phyloP scores from a whole-genome alignment of 2,888 invertebrate species.

The Podotricha telesiphe region DNA sequence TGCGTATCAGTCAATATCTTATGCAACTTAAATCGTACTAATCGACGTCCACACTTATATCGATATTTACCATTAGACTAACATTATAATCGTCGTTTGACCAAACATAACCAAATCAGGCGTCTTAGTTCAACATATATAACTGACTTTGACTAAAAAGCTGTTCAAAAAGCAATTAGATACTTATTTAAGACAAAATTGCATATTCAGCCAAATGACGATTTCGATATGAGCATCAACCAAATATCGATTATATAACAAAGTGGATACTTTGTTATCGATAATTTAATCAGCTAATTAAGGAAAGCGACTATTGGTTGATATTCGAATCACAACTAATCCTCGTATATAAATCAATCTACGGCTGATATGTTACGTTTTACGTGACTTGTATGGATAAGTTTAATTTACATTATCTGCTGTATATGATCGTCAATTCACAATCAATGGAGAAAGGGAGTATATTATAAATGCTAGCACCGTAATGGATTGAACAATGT shows the following conservation, averaged over 20 bases:
- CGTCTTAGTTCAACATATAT: neutral
- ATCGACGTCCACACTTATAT: constrained; percentile 42
- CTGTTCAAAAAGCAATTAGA: neutral
- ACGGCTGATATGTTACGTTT: constrained; percentile 59
- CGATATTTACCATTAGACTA: constrained; percentile 12
- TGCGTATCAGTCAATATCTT: constrained; percentile 75
- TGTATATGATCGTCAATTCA: neutral
- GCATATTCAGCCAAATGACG: constrained; percentile 13
- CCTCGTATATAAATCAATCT: constrained; percentile 50
- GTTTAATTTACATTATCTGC: constrained; percentile 36
- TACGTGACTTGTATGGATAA: constrained; percentile 47
- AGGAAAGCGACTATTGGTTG: constrained; percentile 60
- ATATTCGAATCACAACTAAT: constrained; percentile 53
- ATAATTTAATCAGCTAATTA: constrained; percentile 43
- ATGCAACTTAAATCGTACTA: constrained; percentile 54
- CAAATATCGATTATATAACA: constrained; percentile 28
- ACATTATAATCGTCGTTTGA: neutral
- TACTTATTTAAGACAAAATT: neutral
- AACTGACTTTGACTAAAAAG: neutral
- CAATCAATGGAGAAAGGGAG: neutral
- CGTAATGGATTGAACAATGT: constrained; percentile 29
- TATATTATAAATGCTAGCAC: constrained; percentile 33
- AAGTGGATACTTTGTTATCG: constrained; percentile 15
- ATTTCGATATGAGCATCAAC: constrained; percentile 1
- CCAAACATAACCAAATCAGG: neutral